Evolutionary conservation across 2,888 invertebrate genomes (phyloP), one percentile per base, ranked within the genome.

Genomic region (Oscheius onirici): DNA sequence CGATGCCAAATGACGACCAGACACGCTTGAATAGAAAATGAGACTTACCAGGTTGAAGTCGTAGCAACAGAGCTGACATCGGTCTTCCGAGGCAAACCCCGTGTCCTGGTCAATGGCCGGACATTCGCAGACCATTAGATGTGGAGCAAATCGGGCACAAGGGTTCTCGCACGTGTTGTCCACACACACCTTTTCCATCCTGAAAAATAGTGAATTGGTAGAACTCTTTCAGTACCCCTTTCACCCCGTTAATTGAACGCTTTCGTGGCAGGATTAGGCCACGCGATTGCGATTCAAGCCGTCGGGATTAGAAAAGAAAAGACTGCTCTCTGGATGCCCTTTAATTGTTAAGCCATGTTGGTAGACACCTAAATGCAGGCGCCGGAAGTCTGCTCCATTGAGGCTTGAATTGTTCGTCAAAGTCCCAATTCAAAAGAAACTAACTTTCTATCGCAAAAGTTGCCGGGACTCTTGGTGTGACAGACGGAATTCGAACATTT

Each of bases 101-200:
- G 86, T 87, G 73, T 87, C 86, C 54, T 83, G 87, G 70, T 87
- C 87, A 52, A 87, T 87, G 40, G 84, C 74, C 2, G 86, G 75
- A 68, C 87, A 87, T 52, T 87, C 87, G 74, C 87, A 87, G n/a
- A 87, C 85, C 87, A 86, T 86, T 20, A 86, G 75, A 74, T 87
- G 86, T 2, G 87, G 82, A 3, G 82, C 83, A 54, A 83, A 82
- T 20, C 82, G 71, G 13, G 84, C 83, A 77, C 87, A 87, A 41
- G 87, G 87, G 61, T 87, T 87, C 65, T 85, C 83, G 70, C 87
- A 87, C n/a, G 80, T 75, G 72, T 86, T 83, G 63, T 86, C 87
- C 22, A 85, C 86, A 72, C 87, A 87, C 13, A 87, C 75, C 72
- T 88, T 88, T 54, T 86, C 84, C 79, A 84, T 74, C 69, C 85